phyloP scores from a whole-genome alignment of 2,797 vertebrate species.

The Sylvia borin region DNA sequence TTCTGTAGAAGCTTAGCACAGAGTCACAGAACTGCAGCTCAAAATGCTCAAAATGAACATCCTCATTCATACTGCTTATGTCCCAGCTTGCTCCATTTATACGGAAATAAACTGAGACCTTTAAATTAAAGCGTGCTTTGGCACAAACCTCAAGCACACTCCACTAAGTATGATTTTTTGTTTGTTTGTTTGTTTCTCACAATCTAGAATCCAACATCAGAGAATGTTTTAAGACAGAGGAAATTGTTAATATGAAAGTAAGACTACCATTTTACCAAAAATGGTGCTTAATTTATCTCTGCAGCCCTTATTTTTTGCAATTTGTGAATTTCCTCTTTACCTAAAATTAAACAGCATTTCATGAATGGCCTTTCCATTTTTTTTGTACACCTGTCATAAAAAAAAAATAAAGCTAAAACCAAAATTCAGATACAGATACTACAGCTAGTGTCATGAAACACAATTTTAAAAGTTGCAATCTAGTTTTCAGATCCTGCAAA shows the following conservation, averaged over 20 bases:
- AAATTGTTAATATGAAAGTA: not conserved
- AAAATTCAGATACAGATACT: not conserved
- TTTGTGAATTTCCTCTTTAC: not conserved
- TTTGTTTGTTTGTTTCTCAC: not conserved
- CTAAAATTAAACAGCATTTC: not conserved
- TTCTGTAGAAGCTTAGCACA: not conserved
- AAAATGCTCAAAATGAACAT: not conserved
- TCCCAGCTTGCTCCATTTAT: not conserved
- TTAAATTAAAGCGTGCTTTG: slow-evolving; percentile 3
- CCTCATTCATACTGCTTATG: not conserved
- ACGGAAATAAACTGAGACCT: not conserved
- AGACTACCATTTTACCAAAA: not conserved
- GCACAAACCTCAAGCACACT: not conserved
- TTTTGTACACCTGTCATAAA: not conserved
- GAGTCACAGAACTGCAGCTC: not conserved
- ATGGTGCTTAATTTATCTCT: not conserved
- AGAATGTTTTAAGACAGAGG: not conserved
- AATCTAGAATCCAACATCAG: not conserved
- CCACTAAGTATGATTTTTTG: not conserved
- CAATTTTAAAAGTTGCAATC: not conserved
- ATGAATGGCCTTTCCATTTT: not conserved
- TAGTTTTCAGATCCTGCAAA: not conserved
- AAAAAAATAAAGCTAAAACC: not conserved
- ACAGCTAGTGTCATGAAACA: not conserved
- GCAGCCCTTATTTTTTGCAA: not conserved